Base-by-base conservation (phyloP, 2,797 vertebrate genomes). In the Dermochelys coriacea region DNA sequence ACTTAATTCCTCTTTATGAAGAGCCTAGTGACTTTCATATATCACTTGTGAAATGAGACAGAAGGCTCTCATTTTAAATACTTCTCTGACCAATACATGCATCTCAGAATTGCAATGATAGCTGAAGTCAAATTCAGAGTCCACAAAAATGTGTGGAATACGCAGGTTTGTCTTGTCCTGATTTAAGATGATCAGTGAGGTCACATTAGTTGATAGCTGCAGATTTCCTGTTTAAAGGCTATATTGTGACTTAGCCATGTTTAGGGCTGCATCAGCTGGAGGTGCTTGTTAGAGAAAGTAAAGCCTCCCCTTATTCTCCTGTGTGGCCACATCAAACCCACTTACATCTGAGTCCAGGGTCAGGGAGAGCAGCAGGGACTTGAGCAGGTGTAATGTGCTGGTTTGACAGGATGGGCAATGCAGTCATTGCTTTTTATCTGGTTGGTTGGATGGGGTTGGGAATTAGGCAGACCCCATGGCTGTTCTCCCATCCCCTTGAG, bases 371-470 rank as follows among this genome's bases (percentile, higher is more conserved):
- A 47, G 6, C 12, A 29, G 27, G 25, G 15, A 31, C 8, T 86
- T 93, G 79, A n/a, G 2, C 59, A 78, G 74, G 29, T 81, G 0
- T 37, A 81, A 82, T 4, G 49, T 86, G 90, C 80, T 86, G 49
- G 27, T 83, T 14, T 61, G 88, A 94, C 31, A 84, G 87, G 93
- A 93, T 71, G 92, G 80, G 71, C 90, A 93, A 64, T 93, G 80
- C 37, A 79, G 25, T 86, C 92, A 23, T 81, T 94, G 93, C 82
- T 89, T 84, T 75, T 93, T 86, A 75, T 45, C 45, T 47, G 45
- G 12, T 29, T 75, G 71, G 25, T 75, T 47, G 41, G 74, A 77
- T 47, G 25, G 41, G 74, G 45, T 21, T 71, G 68, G 37, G 37
- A 74, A 74, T 25, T 74, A 25, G 23, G 68, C 68, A 25, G 21